These are phyloP conservation scores for Amblyjoppa proteus DNA, from an alignment of 2,888 invertebrate species.

Conservation along the genomic window DNA sequence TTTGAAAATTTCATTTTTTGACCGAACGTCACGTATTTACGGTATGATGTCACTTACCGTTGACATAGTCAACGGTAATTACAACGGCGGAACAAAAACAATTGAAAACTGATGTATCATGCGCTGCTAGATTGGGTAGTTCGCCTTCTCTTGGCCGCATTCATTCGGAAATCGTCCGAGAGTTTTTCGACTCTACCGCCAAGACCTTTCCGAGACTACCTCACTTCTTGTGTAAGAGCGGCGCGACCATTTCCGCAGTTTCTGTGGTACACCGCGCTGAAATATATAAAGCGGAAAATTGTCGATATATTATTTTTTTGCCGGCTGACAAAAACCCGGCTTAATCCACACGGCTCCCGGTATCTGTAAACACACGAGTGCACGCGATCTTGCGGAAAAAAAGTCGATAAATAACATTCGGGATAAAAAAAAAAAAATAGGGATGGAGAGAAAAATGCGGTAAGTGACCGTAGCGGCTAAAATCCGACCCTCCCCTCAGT, in stretches of 20 bases:
- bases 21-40: too few species aligned
- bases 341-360: not conserved
- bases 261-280: not conserved
- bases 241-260: not conserved
- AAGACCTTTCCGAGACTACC: not conserved
- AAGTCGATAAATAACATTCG: conserved; percentile 34
- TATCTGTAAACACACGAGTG: conserved; percentile 12
- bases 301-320: conserved; percentile 26
- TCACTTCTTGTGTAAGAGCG: not conserved
- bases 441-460: not conserved
- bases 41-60: too few species aligned
- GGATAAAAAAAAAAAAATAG: not conserved
- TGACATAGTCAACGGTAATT: too few species aligned
- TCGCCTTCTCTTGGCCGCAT: not conserved
- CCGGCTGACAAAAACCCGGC: not conserved
- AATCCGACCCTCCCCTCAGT: conserved; percentile 14
- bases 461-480: not conserved
- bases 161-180: not conserved
- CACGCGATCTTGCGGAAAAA: conserved; percentile 12
- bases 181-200: not conserved
- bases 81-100: too few species aligned
- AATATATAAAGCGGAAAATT: conserved; percentile 6
- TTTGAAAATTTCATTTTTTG: too few species aligned
- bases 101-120: too few species aligned
- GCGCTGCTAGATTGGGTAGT: too few species aligned